Percentiles rank a stretch among this genome's conserved stretches.
Evolutionary conservation across 2,797 vertebrate species (phyloP).

Genomic region (Tinamus major): DNA sequence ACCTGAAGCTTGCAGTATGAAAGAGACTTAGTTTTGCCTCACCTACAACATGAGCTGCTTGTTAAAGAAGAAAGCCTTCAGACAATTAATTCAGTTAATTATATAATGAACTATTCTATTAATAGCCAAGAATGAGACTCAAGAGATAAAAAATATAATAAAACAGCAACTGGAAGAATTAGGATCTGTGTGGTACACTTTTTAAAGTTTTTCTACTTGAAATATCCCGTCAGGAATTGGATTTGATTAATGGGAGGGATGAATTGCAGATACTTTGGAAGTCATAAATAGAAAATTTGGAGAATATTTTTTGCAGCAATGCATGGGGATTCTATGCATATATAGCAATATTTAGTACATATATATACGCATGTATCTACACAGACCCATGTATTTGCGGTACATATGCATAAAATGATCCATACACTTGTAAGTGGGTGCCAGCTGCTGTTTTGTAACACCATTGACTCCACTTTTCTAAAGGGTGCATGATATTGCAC

Average conservation of each 20-base stretch:
- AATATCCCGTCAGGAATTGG: conserved; percentile 43
- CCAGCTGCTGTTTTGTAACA: background rate
- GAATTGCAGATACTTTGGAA: background rate
- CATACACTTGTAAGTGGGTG: background rate
- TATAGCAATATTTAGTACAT: background rate
- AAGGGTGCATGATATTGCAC: background rate
- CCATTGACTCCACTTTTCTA: background rate
- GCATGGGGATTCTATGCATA: background rate
- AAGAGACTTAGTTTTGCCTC: background rate
- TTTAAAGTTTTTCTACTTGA: background rate
- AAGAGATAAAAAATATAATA: conserved; percentile 21
- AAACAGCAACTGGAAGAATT: conserved; percentile 17
- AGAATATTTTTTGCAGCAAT: background rate
- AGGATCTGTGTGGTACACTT: conserved; percentile 6
- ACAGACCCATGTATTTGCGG: background rate
- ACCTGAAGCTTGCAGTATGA: background rate
- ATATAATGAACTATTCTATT: conserved; percentile 32
- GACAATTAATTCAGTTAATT: conserved; percentile 21
- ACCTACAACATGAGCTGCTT: background rate
- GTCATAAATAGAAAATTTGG: background rate
- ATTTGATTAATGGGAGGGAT: conserved; percentile 33
- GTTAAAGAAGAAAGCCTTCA: conserved; percentile 16
- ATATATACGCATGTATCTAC: background rate
- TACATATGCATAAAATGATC: background rate
- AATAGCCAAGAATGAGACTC: background rate